Conservation (phyloP, 2,113 vertebrate genomes). For the Hyla sarda region DNA sequence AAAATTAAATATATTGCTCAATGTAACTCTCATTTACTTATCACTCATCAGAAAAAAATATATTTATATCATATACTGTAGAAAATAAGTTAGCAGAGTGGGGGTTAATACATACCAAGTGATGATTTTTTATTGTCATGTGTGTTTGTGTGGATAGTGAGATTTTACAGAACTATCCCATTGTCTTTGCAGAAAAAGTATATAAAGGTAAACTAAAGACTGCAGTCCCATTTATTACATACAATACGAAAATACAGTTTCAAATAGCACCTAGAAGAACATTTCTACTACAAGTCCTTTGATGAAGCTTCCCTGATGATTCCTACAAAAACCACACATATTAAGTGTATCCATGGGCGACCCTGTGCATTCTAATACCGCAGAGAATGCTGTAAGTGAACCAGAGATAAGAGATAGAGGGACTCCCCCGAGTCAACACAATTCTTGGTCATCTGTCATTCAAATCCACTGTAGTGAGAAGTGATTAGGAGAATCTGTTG, state of each 20-base stretch:
- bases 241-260: background rate
- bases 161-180: too few species aligned
- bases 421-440: background rate
- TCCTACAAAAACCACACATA: background rate
- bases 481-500: background rate
- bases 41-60: too few species aligned
- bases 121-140: too few species aligned
- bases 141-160: too few species aligned
- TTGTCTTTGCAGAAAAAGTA: too few species aligned
- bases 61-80: too few species aligned
- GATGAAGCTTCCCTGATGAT: background rate
- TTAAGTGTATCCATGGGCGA: background rate
- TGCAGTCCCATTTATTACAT: too few species aligned
- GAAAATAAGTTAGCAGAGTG: too few species aligned
- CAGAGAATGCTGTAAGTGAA: background rate
- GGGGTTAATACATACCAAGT: too few species aligned
- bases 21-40: too few species aligned
- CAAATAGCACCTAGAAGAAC: background rate
- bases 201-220: too few species aligned
- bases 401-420: background rate
- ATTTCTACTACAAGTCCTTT: background rate
- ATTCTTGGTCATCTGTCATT: background rate
- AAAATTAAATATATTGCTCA: too few species aligned
- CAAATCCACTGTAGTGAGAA: background rate
- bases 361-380: background rate